Conservation (phyloP, 2,113 vertebrate species). For the Ondatra zibethicus region DNA sequence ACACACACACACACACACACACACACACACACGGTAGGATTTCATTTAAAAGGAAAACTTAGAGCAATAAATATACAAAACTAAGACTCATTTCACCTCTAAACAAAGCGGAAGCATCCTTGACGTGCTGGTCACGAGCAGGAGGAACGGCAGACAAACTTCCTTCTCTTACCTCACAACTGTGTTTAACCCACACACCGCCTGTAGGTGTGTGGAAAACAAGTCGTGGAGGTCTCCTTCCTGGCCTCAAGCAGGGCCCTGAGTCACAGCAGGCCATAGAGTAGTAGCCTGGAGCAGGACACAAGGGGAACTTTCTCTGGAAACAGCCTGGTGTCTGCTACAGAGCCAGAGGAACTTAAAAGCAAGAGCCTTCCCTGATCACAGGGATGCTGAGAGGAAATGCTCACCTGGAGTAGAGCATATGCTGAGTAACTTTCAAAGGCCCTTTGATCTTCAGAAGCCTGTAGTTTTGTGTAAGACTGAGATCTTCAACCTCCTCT, state of each 20-base stretch:
- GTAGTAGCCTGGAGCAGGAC: neutral
- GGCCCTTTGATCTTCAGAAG: constrained; percentile 38
- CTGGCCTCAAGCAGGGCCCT: neutral
- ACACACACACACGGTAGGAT: neutral
- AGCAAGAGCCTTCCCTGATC: constrained; percentile 5
- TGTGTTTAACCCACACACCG: neutral
- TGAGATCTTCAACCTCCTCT: constrained; percentile 54
- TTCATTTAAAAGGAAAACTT: neutral
- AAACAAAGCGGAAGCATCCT: neutral
- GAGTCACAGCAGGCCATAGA: neutral
- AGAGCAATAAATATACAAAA: neutral
- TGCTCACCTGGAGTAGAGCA: neutral
- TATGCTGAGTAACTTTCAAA: constrained; percentile 54
- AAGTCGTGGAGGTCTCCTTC: neutral
- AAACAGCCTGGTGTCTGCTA: neutral
- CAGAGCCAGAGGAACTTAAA: neutral
- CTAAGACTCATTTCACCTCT: neutral
- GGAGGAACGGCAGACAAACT: neutral
- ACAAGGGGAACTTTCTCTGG: neutral
- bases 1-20: neutral
- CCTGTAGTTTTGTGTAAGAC: constrained; percentile 41
- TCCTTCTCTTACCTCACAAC: neutral
- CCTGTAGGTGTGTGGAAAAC: neutral
- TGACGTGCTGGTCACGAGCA: neutral
- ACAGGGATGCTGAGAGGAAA: constrained; percentile 30